A percentile compares a stretch with the other conserved stretches of the same genome.
Evolutionary conservation across 2,797 vertebrate species (phyloP).

Genomic region (Paramormyrops hopkinsi): DNA sequence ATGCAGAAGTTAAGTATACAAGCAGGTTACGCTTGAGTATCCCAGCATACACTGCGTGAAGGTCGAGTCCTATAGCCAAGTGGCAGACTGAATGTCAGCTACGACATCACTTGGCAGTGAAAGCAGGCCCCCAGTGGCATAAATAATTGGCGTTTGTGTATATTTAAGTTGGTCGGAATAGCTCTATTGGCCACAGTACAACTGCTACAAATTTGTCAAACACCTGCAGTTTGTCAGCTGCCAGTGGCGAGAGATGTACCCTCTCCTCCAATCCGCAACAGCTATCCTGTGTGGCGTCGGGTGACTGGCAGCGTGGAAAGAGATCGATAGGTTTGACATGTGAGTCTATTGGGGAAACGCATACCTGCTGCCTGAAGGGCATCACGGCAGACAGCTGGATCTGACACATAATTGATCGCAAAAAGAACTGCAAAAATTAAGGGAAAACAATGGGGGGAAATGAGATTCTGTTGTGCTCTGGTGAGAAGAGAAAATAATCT

Average conservation of each 20-base stretch:
- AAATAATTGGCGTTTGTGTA: constrained; percentile 1
- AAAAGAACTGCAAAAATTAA: neutral
- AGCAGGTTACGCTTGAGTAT: neutral
- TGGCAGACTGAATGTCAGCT: neutral
- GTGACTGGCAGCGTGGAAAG: neutral
- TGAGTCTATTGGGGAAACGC: neutral
- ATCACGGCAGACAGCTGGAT: neutral
- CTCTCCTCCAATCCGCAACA: neutral
- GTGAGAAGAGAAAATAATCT: neutral
- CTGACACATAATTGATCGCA: neutral
- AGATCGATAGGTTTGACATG: neutral
- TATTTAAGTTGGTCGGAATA: neutral
- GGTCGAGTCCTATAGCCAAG: neutral
- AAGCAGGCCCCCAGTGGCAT: neutral
- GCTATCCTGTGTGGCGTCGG: neutral
- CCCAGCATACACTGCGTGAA: neutral
- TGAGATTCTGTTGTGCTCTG: neutral
- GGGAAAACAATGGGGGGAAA: neutral
- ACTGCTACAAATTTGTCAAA: neutral
- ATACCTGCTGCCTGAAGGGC: neutral
- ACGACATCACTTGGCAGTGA: neutral
- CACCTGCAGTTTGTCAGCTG: neutral
- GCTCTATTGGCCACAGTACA: neutral
- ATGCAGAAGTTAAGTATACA: constrained; percentile 4
- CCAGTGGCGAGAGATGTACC: neutral